Percentiles rank a stretch among this genome's conserved stretches.
Conservation (phyloP, 2,113 vertebrate genomes). For the Phoenicopterus ruber region DNA sequence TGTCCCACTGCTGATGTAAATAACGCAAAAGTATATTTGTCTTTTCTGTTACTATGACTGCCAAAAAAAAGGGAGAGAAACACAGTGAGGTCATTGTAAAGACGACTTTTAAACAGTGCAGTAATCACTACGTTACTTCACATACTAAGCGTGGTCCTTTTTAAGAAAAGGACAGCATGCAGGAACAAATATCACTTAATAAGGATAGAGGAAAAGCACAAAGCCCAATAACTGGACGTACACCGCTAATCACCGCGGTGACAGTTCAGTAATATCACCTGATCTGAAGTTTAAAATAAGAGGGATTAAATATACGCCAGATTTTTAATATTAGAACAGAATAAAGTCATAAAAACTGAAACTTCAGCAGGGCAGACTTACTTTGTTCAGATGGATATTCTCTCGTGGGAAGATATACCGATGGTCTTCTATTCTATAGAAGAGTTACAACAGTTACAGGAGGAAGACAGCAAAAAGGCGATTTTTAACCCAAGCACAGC, state of each 20-base stretch:
- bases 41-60: constrained; percentile 98
- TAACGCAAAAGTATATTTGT: constrained; percentile 94
- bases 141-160: background rate
- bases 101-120: background rate
- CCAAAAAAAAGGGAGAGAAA: background rate
- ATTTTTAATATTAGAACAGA: background rate
- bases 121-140: background rate
- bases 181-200: background rate
- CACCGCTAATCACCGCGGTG: background rate
- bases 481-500: background rate
- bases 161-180: background rate
- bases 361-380: constrained; percentile 60
- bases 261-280: background rate
- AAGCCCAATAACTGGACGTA: background rate
- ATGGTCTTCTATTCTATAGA: constrained; percentile 90
- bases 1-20: constrained; percentile 96
- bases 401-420: constrained; percentile 93
- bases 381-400: constrained; percentile 97
- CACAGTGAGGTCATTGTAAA: background rate
- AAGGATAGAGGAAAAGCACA: background rate
- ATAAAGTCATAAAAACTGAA: background rate
- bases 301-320: rapidly evolving
- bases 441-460: background rate
- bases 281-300: background rate
- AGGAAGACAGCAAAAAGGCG: background rate